Percentiles rank a stretch among this genome's conserved stretches.
Evolutionary conservation across 1,140 invertebrate species (phyloP).

Genomic region (Drosophila orosa): DNA sequence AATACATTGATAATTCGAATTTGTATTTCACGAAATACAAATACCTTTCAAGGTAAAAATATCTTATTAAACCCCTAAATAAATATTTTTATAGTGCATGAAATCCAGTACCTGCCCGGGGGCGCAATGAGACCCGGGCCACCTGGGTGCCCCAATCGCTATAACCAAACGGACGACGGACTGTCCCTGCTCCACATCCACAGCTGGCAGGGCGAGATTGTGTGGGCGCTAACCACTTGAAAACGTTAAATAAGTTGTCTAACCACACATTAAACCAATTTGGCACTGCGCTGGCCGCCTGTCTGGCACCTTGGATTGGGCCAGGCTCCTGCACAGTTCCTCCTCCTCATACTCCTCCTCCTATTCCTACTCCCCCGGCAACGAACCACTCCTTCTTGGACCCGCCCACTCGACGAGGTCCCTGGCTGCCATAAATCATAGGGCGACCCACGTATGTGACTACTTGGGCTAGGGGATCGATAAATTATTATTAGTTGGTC

Average conservation of each 20-base stretch:
- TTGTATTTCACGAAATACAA: neutral
- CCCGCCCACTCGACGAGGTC: constrained; percentile 40
- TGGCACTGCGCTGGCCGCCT: constrained; percentile 69
- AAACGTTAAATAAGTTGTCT: constrained; percentile 83
- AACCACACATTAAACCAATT: constrained; percentile 82
- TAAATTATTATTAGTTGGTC: constrained; percentile 84
- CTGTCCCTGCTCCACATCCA: constrained; percentile 48
- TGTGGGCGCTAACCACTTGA: constrained; percentile 71
- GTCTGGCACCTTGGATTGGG: constrained; percentile 67
- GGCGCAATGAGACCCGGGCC: constrained; percentile 38
- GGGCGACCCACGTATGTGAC: constrained; percentile 75
- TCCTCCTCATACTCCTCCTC: neutral
- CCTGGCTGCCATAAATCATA: constrained; percentile 75
- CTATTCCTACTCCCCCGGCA: no score
- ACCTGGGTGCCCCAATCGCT: constrained; percentile 57
- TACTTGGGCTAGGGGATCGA: constrained; percentile 82
- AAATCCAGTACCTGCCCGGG: constrained; percentile 14
- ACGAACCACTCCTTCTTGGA: constrained; percentile 20
- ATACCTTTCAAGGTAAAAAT: neutral
- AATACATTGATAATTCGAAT: neutral
- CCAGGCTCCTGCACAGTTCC: constrained; percentile 3
- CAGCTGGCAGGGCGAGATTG: constrained; percentile 26
- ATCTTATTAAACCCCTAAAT: neutral
- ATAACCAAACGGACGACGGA: constrained; percentile 28
- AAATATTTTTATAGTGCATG: constrained; percentile 12